Percentiles rank a stretch among this genome's conserved stretches.
Evolutionary conservation across 2,113 vertebrate species (phyloP).

Genomic region (Corythaeola cristata): DNA sequence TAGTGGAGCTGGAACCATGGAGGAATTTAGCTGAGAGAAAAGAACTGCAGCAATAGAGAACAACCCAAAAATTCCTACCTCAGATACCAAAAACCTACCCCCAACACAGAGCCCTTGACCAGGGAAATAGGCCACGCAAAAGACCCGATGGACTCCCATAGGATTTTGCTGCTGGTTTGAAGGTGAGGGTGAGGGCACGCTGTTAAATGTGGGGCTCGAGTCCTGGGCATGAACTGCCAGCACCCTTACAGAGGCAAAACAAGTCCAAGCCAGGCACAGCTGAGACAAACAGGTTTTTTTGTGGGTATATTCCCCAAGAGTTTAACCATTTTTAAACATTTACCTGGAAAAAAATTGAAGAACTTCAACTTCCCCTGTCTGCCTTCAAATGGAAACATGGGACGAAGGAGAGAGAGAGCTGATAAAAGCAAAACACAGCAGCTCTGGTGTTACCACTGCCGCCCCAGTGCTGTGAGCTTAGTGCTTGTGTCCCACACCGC

Average conservation of each 20-base stretch:
- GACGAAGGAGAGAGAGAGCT: not conserved
- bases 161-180: not conserved
- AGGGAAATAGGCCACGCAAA: not conserved
- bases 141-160: not conserved
- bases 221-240: not conserved
- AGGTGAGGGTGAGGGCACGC: rapidly evolving
- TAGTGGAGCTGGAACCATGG: not conserved
- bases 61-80: not conserved
- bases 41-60: not conserved
- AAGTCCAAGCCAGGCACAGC: not conserved
- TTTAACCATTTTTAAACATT: not conserved
- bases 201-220: not conserved
- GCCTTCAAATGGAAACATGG: not conserved
- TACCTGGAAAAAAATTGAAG: not conserved
- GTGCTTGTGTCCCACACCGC: not conserved
- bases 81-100: not conserved
- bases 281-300: not conserved
- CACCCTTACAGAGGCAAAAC: not conserved
- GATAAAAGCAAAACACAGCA: not conserved
- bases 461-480: not conserved
- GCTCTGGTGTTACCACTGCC: rapidly evolving
- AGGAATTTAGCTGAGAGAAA: not conserved
- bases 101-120: not conserved
- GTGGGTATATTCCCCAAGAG: not conserved
- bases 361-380: not conserved